These are phyloP conservation scores for Lasioglossum pauxillum DNA, from an alignment of 2,888 invertebrate genomes.

Conservation along the genomic window DNA sequence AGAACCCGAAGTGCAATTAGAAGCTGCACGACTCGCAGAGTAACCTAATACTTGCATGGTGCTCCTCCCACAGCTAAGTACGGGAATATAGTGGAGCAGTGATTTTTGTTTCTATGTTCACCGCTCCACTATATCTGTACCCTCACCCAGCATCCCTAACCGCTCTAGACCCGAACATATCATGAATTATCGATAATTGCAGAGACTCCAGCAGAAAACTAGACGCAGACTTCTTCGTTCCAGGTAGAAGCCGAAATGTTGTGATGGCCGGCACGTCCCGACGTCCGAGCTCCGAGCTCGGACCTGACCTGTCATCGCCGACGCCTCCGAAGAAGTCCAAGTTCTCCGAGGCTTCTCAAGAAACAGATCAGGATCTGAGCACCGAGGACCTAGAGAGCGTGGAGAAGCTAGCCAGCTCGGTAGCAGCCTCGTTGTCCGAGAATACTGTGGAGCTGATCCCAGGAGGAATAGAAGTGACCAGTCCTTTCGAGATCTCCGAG, in stretches of 20 bases:
- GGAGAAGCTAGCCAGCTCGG: constrained; percentile 44
- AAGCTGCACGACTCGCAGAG: not conserved
- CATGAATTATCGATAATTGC: not conserved
- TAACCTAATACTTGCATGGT: not conserved
- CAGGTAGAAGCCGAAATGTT: constrained; percentile 75
- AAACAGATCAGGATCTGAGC: constrained; percentile 28
- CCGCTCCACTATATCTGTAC: too few relatives aligned
- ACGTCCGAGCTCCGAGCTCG: constrained; percentile 76
- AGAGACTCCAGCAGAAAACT: not conserved
- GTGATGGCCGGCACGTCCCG: constrained; percentile 81
- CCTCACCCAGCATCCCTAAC: not conserved
- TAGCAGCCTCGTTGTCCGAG: constrained; percentile 29
- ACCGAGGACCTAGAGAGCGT: constrained; percentile 39
- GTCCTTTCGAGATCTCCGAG: constrained; percentile 41
- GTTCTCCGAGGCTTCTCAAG: constrained; percentile 43
- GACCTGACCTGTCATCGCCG: constrained; percentile 74
- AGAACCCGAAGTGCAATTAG: not conserved
- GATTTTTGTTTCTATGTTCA: too few relatives aligned
- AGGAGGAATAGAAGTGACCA: not conserved
- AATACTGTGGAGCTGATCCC: constrained; percentile 33
- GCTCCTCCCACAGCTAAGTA: not conserved
- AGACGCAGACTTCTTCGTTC: constrained; percentile 11
- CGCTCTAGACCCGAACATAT: not conserved
- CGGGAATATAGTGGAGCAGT: too few relatives aligned
- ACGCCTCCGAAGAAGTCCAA: constrained; percentile 67